Conservation (phyloP, 2,888 invertebrate species). For the Limnephilus rhombicus region DNA sequence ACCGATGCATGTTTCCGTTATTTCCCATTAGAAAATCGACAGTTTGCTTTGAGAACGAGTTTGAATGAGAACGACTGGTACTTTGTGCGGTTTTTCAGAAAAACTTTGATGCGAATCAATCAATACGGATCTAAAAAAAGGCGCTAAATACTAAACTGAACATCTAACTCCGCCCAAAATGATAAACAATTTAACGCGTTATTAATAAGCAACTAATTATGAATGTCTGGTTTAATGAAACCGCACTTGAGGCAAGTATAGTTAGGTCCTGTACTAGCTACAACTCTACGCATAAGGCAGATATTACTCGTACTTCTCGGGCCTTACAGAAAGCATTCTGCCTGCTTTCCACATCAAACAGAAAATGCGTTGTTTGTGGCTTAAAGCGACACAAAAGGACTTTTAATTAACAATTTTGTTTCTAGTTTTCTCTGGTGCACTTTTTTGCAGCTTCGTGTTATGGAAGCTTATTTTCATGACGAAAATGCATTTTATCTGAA, state of each 20-base stretch:
- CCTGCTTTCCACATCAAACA: constrained; percentile 36
- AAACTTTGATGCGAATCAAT: not conserved
- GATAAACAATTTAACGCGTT: not conserved
- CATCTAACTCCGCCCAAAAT: not conserved
- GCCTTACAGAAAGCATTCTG: constrained; percentile 30
- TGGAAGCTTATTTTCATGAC: not conserved
- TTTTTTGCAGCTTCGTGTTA: not conserved
- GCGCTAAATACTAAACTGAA: not conserved
- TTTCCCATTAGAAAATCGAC: constrained; percentile 43
- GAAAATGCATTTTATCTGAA: not conserved
- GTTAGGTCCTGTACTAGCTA: not conserved
- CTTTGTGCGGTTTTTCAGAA: constrained; percentile 13
- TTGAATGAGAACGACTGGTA: constrained; percentile 10
- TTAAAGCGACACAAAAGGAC: constrained; percentile 41
- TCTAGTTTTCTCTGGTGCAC: constrained; percentile 29
- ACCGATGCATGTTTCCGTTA: constrained; percentile 29
- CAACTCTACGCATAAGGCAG: not conserved
- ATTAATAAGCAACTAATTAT: not conserved
- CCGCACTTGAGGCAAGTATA: not conserved
- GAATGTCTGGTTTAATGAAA: not conserved
- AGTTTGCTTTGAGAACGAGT: constrained; percentile 40
- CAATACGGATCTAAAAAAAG: not conserved
- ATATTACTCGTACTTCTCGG: constrained; percentile 34
- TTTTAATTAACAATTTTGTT: constrained; percentile 46
- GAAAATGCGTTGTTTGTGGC: constrained; percentile 48